Conservation (phyloP, 2,113 vertebrate genomes). For the Hippocampus zosterae region DNA sequence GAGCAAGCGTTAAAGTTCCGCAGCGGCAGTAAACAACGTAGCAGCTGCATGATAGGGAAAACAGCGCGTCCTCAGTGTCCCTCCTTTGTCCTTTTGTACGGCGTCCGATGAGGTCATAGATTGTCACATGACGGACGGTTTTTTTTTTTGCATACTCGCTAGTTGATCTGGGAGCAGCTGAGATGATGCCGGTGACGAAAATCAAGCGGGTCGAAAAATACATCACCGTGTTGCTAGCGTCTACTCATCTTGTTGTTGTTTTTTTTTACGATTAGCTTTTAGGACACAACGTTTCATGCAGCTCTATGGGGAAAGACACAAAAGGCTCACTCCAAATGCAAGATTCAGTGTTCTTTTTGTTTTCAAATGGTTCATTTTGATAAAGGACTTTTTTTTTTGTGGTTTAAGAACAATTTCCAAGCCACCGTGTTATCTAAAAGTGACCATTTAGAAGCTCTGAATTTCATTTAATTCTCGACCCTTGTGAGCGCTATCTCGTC, state of each 20-base stretch:
- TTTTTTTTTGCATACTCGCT: slow-evolving; percentile 36
- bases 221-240: slow-evolving; percentile 31
- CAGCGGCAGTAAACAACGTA: slow-evolving; percentile 6
- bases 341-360: slow-evolving; percentile 15
- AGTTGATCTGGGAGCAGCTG: slow-evolving; percentile 34
- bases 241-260: slow-evolving; percentile 25
- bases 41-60: slow-evolving; percentile 21
- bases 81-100: slow-evolving; percentile 50
- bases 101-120: slow-evolving; percentile 64
- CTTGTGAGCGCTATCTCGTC: slow-evolving; percentile 19
- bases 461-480: slow-evolving; percentile 1
- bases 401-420: slow-evolving; percentile 21
- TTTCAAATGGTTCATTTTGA: slow-evolving; percentile 20
- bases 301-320: slow-evolving; percentile 53
- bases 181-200: background rate
- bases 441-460: slow-evolving; percentile 14
- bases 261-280: slow-evolving; percentile 41
- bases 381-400: slow-evolving; percentile 17
- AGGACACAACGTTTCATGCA: slow-evolving; percentile 69
- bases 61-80: slow-evolving; percentile 30
- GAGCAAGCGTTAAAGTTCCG: background rate
- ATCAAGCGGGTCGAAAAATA: slow-evolving; percentile 5
- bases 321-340: slow-evolving; percentile 31
- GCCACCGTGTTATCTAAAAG: slow-evolving; percentile 17
- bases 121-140: slow-evolving; percentile 51